Evolutionary conservation across 2,113 vertebrate species (phyloP), one percentile per base, ranked within the genome.

Genomic region (Taurulus bubalis): DNA sequence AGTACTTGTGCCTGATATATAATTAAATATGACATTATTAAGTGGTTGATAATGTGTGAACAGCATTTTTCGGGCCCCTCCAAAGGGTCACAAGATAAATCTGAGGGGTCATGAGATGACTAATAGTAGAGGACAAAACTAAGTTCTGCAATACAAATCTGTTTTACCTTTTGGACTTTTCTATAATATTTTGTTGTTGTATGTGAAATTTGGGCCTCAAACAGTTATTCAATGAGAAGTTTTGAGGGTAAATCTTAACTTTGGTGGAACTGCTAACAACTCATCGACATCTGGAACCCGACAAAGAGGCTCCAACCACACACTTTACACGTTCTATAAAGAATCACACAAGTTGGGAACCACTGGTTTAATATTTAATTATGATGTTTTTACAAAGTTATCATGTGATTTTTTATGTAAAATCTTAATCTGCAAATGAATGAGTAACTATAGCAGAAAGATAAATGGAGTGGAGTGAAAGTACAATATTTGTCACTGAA

Each of bases 301-400:
- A 34, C 36, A 45, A 47, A 58, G 26, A 58, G 6, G 60, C 40
- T 7, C 24, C 7, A 75, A 38, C 8, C 22, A 15, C 18, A 34
- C 26, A 15, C 14, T 15, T 22, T 18, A 34, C 26, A 38, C 40
- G 2, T 42, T 71, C 36, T 36, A 6, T 11, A 30, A 65, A 28
- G 5, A 9, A 20, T 45, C 26, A 64, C 24, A 58, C 45, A 67
- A 36, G 32, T 73, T 45, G n/a, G 36, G 12, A 78, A 73, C 11
- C 55, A 30, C 24, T 36, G 15, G 11, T 53, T 60, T 71, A 66
- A 58, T 59, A 34, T 75, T 51, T 55, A 45, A 49, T 60, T 42
- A 47, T 8, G n/a, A 6, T 22, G 32, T 22, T 63, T 34, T 28
- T 4, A 26, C 3, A 24, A 26, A 14, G n/a, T 26, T 14, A 56